These are phyloP conservation scores for Criorhina ranunculi DNA, from an alignment of 2,888 invertebrate genomes.

Conservation along the genomic window DNA sequence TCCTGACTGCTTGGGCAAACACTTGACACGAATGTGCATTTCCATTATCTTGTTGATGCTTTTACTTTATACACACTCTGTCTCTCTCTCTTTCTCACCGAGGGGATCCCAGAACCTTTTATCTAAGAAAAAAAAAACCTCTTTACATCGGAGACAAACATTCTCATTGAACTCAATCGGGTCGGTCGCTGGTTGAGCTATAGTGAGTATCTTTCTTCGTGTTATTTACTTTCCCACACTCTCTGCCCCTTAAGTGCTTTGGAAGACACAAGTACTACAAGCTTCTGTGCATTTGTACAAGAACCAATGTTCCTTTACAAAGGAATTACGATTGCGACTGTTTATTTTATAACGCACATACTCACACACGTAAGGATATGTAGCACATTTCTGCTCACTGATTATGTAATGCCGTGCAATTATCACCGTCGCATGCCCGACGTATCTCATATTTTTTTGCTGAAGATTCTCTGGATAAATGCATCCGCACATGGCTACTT, in stretches of 20 bases:
- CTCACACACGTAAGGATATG: too few relatives aligned
- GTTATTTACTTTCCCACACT: constrained; percentile 15
- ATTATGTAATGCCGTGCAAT: constrained; percentile 34
- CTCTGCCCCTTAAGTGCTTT: background rate
- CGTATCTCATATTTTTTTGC: constrained; percentile 2
- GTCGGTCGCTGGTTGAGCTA: background rate
- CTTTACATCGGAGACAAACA: constrained; percentile 22
- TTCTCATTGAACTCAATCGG: constrained; percentile 45
- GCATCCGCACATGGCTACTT: constrained; percentile 16
- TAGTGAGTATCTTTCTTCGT: constrained; percentile 17
- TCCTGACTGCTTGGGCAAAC: constrained; percentile 37
- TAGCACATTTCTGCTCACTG: constrained; percentile 29
- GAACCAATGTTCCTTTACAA: constrained; percentile 4
- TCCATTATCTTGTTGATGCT: constrained; percentile 39
- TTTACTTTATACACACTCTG: background rate
- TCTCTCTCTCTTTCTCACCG: too few relatives aligned
- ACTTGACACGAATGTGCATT: constrained; percentile 32
- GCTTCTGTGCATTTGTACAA: constrained; percentile 7
- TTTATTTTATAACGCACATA: constrained; percentile 17
- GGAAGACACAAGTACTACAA: background rate
- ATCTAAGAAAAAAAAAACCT: constrained; percentile 4
- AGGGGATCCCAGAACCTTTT: background rate
- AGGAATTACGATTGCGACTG: constrained; percentile 10
- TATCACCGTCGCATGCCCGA: constrained; percentile 24
- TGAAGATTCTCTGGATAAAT: constrained; percentile 27